Evolutionary conservation across 2,113 vertebrate genomes (phyloP).

Genomic region (Trogon melanurus): DNA sequence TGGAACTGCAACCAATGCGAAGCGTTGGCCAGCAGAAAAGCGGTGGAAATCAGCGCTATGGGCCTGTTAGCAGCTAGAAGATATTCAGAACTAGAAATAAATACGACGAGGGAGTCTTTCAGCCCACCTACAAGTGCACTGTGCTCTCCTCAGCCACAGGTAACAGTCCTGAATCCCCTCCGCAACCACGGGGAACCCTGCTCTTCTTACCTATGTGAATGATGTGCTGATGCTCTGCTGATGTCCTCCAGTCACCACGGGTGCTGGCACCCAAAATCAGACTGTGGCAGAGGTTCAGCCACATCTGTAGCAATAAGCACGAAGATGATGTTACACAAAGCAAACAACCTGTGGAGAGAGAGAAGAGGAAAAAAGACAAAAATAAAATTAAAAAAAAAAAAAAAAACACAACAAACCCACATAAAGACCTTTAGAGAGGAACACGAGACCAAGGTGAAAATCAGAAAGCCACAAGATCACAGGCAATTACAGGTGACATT

Average conservation of each 20-base stretch:
- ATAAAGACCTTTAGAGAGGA: not conserved
- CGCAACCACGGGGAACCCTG: not conserved
- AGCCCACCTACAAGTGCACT: not conserved
- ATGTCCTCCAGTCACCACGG: not conserved
- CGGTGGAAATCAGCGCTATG: not conserved
- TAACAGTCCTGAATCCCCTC: fast-evolving
- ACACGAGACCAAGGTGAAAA: not conserved
- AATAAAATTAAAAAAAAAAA: too few species aligned
- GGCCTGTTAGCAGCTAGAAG: not conserved
- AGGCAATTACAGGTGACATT: constrained; percentile 9
- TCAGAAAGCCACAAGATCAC: not conserved
- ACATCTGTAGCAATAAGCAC: not conserved
- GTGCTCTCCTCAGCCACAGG: not conserved
- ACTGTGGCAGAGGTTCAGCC: not conserved
- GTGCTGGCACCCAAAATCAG: not conserved
- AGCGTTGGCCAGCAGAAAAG: not conserved
- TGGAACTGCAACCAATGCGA: not conserved
- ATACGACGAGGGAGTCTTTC: not conserved
- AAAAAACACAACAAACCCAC: not conserved
- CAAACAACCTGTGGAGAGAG: not conserved
- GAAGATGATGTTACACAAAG: not conserved
- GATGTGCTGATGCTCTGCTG: not conserved
- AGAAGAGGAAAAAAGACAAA: not conserved
- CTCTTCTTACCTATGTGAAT: not conserved
- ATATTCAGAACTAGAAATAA: not conserved